These are phyloP conservation scores for Sebastes vulpes DNA, from an alignment of 2,797 vertebrate genomes.

Conservation along the genomic window DNA sequence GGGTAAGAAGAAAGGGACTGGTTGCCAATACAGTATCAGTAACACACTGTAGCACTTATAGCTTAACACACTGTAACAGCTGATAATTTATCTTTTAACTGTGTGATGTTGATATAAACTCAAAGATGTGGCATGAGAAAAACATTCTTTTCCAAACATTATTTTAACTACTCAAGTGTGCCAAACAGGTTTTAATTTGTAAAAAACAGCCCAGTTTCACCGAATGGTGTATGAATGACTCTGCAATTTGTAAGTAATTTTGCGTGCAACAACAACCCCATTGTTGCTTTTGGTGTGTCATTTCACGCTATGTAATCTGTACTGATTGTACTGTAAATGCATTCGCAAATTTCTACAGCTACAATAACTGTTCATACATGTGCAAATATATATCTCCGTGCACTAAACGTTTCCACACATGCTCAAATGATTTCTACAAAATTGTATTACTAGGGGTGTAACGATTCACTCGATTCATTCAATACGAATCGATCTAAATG, in stretches of 20 bases:
- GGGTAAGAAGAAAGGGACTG: slow-evolving; percentile 20
- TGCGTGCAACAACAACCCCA: not conserved
- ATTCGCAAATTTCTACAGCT: not conserved
- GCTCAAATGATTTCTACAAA: not conserved
- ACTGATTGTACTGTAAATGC: too few relatives aligned
- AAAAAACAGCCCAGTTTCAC: not conserved
- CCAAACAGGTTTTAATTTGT: not conserved
- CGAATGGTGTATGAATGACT: not conserved
- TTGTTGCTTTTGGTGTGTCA: not conserved
- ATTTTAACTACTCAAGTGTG: not conserved
- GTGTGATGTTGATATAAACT: not conserved
- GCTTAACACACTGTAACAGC: slow-evolving; percentile 1
- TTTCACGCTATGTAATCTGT: not conserved
- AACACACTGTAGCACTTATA: slow-evolving; percentile 1
- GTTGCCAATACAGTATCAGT: slow-evolving; percentile 20
- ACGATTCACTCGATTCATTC: too few relatives aligned
- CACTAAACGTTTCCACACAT: not conserved
- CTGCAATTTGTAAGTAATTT: too few relatives aligned
- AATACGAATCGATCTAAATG: not conserved
- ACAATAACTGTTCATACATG: not conserved
- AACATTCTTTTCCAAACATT: not conserved
- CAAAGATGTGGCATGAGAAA: not conserved
- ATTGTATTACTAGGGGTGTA: not conserved
- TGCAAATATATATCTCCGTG: not conserved
- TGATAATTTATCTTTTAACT: not conserved